phyloP scores from a whole-genome alignment of 1,140 invertebrate species.

The Calosoma granatense region DNA sequence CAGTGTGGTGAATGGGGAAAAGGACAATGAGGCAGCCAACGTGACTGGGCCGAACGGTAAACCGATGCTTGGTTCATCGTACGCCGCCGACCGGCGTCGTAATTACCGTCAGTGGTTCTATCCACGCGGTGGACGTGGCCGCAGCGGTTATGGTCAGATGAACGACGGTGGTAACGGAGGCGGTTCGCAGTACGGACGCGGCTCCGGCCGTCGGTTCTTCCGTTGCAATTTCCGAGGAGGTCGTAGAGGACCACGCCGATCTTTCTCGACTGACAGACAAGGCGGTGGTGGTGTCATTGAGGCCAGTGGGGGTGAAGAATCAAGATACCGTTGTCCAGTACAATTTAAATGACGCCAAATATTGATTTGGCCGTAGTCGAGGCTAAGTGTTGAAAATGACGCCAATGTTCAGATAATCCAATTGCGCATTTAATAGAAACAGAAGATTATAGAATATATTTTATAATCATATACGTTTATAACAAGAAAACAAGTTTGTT shows the following conservation, averaged over 20 bases:
- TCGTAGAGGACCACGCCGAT: constrained; percentile 40
- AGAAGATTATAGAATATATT: too few species aligned
- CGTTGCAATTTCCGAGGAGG: constrained; percentile 49
- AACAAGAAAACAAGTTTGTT: too few species aligned
- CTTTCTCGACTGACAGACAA: constrained; percentile 47
- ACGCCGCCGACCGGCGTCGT: too few species aligned
- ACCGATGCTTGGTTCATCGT: constrained; percentile 89
- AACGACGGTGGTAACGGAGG: constrained; percentile 28
- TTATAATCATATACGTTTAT: too few species aligned
- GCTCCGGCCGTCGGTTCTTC: constrained; percentile 51
- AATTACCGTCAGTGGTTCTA: constrained; percentile 60
- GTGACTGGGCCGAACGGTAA: too few species aligned
- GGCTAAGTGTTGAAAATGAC: too few species aligned
- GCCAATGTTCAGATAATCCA: too few species aligned
- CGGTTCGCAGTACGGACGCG: too few species aligned
- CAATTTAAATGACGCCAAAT: too few species aligned
- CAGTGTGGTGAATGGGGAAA: constrained; percentile 97
- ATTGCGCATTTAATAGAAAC: too few species aligned
- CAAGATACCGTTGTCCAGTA: constrained; percentile 27
- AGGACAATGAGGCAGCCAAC: too few species aligned
- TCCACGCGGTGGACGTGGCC: constrained; percentile 40
- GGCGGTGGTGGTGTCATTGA: constrained; percentile 26
- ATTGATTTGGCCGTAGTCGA: too few species aligned
- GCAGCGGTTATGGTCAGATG: constrained; percentile 23
- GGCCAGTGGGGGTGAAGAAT: constrained; percentile 19